phyloP scores from a whole-genome alignment of 2,113 vertebrate genomes.

The Toxostoma redivivum region DNA sequence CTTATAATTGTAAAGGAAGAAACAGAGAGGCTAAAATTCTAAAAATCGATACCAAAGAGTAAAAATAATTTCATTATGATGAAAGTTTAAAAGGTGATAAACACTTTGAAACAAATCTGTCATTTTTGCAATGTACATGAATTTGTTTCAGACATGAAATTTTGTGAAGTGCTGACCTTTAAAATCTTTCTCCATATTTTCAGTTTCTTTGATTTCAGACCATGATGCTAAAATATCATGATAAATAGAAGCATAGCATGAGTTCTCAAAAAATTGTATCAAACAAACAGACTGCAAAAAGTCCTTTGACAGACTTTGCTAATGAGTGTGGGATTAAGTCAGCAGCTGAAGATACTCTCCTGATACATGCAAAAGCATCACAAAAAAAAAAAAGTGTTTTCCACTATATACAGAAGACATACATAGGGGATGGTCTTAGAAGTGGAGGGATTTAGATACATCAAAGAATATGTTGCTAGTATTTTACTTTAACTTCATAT shows the following conservation, averaged over 20 bases:
- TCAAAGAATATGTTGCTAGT: background rate
- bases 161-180: background rate
- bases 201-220: background rate
- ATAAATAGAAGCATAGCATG: background rate
- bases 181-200: background rate
- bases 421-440: background rate
- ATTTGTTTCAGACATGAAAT: background rate
- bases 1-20: background rate
- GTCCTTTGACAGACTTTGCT: background rate
- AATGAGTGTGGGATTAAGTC: background rate
- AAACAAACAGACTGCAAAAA: background rate
- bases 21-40: background rate
- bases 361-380: background rate
- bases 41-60: background rate
- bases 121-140: background rate
- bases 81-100: background rate
- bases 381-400: background rate
- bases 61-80: background rate
- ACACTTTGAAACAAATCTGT: background rate
- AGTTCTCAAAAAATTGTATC: background rate
- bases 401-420: background rate
- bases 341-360: background rate
- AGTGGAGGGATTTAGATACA: background rate
- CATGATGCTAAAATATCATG: background rate
- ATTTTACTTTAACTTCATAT: background rate